Evolutionary conservation across 2,797 vertebrate genomes (phyloP).

Genomic region (Sternarchorhynchus goeldii): DNA sequence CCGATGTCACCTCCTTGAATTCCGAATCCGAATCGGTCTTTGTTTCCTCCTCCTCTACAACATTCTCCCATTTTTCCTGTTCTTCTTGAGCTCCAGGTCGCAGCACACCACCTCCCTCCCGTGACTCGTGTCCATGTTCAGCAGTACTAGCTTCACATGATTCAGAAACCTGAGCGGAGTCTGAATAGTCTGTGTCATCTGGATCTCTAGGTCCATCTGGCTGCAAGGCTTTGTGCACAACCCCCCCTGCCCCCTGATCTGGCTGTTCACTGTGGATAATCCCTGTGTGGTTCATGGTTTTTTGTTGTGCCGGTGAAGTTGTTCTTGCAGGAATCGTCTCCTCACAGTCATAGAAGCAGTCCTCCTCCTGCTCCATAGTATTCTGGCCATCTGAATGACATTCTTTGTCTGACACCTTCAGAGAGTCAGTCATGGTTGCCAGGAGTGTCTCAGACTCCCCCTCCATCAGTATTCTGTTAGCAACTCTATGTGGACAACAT

Average conservation of each 20-base stretch:
- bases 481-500: constrained; percentile 20
- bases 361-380: constrained; percentile 66
- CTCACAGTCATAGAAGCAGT: constrained; percentile 84
- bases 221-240: not conserved
- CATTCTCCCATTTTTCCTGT: constrained; percentile 63
- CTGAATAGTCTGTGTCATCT: not conserved
- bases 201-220: constrained; percentile 25
- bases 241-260: constrained; percentile 10
- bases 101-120: constrained; percentile 11
- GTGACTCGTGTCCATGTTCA: constrained; percentile 11
- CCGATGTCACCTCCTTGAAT: constrained; percentile 65
- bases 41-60: constrained; percentile 52
- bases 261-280: not conserved
- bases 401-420: constrained; percentile 36
- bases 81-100: constrained; percentile 32
- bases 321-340: constrained; percentile 71
- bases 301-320: constrained; percentile 10
- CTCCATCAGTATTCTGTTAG: constrained; percentile 38
- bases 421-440: constrained; percentile 35
- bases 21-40: constrained; percentile 58
- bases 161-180: constrained; percentile 17
- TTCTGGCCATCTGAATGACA: constrained; percentile 17
- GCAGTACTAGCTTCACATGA: constrained; percentile 2
- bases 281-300: constrained; percentile 1
- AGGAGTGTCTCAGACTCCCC: constrained; percentile 25